Conservation (phyloP, 1,140 invertebrate species). For the Cecropterus lyciades region DNA sequence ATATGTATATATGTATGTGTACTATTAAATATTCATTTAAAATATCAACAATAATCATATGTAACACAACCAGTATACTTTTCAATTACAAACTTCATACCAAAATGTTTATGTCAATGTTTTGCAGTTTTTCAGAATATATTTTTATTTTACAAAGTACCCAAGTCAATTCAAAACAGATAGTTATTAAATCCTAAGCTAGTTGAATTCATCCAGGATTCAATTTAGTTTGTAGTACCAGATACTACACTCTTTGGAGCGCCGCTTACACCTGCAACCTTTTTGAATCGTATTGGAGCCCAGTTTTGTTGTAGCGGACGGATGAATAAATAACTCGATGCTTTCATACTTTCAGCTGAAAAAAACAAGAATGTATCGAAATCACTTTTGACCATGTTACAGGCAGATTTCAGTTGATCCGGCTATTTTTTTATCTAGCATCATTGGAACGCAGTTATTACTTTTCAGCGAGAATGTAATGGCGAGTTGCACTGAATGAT, state of each 20-base stretch:
- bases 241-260: conserved; percentile 34
- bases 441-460: conserved; percentile 21
- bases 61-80: no score
- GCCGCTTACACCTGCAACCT: conserved; percentile 29
- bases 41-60: no score
- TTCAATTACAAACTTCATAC: no score
- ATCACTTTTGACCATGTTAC: conserved; percentile 35
- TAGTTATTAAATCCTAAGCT: conserved; percentile 20
- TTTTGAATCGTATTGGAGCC: conserved; percentile 34
- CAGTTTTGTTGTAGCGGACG: conserved; percentile 36
- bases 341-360: conserved; percentile 32
- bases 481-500: neutral
- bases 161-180: neutral
- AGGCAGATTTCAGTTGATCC: conserved; percentile 33
- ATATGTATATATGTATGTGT: no score
- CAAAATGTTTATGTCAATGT: no score
- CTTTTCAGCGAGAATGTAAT: conserved; percentile 12
- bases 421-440: conserved; percentile 16
- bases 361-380: conserved; percentile 32
- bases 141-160: no score
- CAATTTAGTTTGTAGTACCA: conserved; percentile 28
- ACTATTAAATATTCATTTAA: no score
- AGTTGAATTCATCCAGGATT: conserved; percentile 27
- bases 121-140: no score
- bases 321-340: conserved; percentile 34